These are phyloP conservation scores for Eurytoma californica DNA, from an alignment of 2,888 invertebrate genomes.

Conservation along the genomic window DNA sequence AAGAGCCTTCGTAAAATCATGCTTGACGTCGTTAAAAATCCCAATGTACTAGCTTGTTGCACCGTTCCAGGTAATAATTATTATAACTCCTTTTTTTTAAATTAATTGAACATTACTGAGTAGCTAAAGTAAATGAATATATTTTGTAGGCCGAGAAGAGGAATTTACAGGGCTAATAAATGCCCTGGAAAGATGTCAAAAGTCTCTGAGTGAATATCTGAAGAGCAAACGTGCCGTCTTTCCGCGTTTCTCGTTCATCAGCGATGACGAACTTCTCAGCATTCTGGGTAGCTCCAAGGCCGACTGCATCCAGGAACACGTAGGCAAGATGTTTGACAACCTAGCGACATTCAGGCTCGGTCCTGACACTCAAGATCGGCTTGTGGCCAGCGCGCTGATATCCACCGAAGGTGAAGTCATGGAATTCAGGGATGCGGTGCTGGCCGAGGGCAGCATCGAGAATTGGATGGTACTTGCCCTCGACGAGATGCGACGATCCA, in stretches of 20 bases:
- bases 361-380: slow-evolving; percentile 81
- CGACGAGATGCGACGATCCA: slow-evolving; percentile 88
- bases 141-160: slow-evolving; percentile 79
- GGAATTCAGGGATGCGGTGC: slow-evolving; percentile 85
- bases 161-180: slow-evolving; percentile 85
- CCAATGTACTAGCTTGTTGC: slow-evolving; percentile 89
- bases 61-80: slow-evolving; percentile 75
- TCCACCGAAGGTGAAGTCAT: slow-evolving; percentile 92
- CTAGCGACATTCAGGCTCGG: slow-evolving; percentile 85
- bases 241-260: slow-evolving; percentile 95
- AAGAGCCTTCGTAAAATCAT: slow-evolving; percentile 88
- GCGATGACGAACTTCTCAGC: slow-evolving; percentile 92
- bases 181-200: slow-evolving; percentile 92
- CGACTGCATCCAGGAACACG: slow-evolving; percentile 91
- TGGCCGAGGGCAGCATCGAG: slow-evolving; percentile 89
- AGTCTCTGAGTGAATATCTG: slow-evolving; percentile 92
- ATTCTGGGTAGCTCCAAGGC: slow-evolving; percentile 92
- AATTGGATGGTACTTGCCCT: slow-evolving; percentile 94
- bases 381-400: slow-evolving; percentile 87
- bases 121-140: background rate
- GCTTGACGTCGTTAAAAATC: slow-evolving; percentile 87
- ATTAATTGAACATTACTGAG: background rate
- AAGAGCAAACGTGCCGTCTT: slow-evolving; percentile 91
- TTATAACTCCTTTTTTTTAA: background rate
- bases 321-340: slow-evolving; percentile 98